Evolutionary conservation across 1,140 invertebrate genomes (phyloP), one percentile per base, ranked within the genome.

Genomic region (Macrobrachium rosenbergii): DNA sequence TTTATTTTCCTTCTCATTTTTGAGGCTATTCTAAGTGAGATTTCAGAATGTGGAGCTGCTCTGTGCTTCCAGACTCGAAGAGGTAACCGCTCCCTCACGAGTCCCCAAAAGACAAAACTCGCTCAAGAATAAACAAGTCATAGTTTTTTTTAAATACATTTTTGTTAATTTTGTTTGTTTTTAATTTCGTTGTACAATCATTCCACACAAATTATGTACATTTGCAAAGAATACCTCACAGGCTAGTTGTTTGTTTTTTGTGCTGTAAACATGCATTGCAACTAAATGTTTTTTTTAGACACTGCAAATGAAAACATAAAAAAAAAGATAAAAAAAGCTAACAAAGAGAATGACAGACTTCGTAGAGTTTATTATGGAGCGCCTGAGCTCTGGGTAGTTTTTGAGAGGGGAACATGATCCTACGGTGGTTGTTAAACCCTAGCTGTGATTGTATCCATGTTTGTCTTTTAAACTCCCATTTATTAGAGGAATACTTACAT

Each of bases 111-210:
- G 85, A 87, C 85, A 87, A 86, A 84, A 87, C 85, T 52, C 85
- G 85, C 85, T 87, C 85, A 87, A 87, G 85, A 87, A 75, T 81
- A 52, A 81, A 81, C 85, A 87, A 87, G 85, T 87, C 85, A 87
- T 82, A 87, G 72, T 81, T 59, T 62, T 79, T 79, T 73, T 67
- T 58, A 72, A 76, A 59, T 58, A 58, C 62, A 52, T 76, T 77
- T 87, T 81, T 60, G 59, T 60, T 76, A 16, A 23, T 83, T 69
- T 82, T 43, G 45, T 82, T 59, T 60, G 60, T 76, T 43, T n/a
- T 69, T 23, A 45, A 83, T 81, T 59, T 81, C 59, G 60, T 64
- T 84, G 83, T 84, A 84, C 83, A 84, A 78, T 43, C 63, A 75
- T 78, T 84, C 52, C 75, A 84, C 60, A 84, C 59, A 75, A 67